phyloP scores from a whole-genome alignment of 2,888 invertebrate genomes.

The Penaeus monodon region DNA sequence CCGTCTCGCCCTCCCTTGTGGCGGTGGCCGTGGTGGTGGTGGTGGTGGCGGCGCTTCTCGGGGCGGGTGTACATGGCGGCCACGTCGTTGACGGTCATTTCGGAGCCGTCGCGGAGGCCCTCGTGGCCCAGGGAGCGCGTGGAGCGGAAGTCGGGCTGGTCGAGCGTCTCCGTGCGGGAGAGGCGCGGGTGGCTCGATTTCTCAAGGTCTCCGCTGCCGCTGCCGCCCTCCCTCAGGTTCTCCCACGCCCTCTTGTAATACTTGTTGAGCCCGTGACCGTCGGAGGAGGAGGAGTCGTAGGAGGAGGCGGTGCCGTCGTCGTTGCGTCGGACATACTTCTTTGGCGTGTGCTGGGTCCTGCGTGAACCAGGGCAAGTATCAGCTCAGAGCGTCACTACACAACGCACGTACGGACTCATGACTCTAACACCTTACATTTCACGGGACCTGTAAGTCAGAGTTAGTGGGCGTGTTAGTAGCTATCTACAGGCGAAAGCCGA shows the following conservation, averaged over 20 bases:
- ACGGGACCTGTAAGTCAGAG: conserved; percentile 64
- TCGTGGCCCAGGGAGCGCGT: conserved; percentile 67
- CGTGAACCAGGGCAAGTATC: conserved; percentile 39
- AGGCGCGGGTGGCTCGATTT: conserved; percentile 66
- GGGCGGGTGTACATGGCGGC: conserved; percentile 68
- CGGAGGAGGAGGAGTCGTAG: conserved; percentile 84
- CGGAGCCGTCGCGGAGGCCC: conserved; percentile 69
- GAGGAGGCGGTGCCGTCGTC: conserved; percentile 93
- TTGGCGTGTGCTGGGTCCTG: conserved; percentile 79
- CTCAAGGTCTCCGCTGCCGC: conserved; percentile 74
- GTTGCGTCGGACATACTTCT: conserved; percentile 89
- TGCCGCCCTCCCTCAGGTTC: conserved; percentile 80
- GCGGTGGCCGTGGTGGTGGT: conserved; percentile 80
- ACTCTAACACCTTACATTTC: conserved; percentile 60
- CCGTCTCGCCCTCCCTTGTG: conserved; percentile 66
- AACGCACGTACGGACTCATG: conserved; percentile 46
- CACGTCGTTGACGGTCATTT: conserved; percentile 70
- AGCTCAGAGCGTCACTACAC: conserved; percentile 24
- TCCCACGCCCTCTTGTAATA: conserved; percentile 95
- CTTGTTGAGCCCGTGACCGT: conserved; percentile 85
- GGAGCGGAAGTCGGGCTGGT: conserved; percentile 66
- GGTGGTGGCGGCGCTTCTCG: conserved; percentile 80
- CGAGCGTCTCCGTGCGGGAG: conserved; percentile 65
- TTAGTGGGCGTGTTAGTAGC: conserved; percentile 61
- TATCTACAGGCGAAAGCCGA: conserved; percentile 22